These are phyloP conservation scores for Pyrgus malvae DNA, from an alignment of 2,888 invertebrate species.

Conservation along the genomic window DNA sequence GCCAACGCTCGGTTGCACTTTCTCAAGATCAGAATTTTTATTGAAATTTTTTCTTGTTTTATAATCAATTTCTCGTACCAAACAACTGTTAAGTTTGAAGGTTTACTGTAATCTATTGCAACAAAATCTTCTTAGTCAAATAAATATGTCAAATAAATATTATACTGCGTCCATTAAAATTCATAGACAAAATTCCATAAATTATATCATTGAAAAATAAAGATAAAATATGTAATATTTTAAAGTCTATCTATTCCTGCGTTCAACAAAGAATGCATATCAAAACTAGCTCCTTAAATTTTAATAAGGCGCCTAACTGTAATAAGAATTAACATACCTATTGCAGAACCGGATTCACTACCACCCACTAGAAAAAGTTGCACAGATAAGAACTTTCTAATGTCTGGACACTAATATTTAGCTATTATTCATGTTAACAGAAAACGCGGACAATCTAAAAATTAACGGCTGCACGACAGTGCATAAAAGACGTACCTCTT, in stretches of 20 bases:
- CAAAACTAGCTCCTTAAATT: constrained; percentile 6
- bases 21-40: not conserved
- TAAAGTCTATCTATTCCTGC: not conserved
- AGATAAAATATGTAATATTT: too few relatives aligned
- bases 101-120: too few relatives aligned
- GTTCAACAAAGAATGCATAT: not conserved
- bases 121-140: too few relatives aligned
- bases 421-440: constrained; percentile 6
- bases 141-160: too few relatives aligned
- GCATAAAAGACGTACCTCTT: not conserved
- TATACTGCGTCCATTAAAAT: too few relatives aligned
- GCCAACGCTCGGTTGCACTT: not conserved
- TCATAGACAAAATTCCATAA: too few relatives aligned
- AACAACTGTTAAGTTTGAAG: too few relatives aligned
- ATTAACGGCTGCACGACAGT: constrained; percentile 9
- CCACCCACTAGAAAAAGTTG: constrained; percentile 28
- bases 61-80: too few relatives aligned
- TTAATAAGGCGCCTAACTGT: constrained; percentile 30
- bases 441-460: constrained; percentile 9
- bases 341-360: constrained; percentile 29
- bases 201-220: too few relatives aligned
- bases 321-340: constrained; percentile 28
- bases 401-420: constrained; percentile 18
- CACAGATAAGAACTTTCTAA: constrained; percentile 38
- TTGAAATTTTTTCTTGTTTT: too few relatives aligned